phyloP scores from a whole-genome alignment of 2,888 invertebrate species.

The Mythimna vitellina region DNA sequence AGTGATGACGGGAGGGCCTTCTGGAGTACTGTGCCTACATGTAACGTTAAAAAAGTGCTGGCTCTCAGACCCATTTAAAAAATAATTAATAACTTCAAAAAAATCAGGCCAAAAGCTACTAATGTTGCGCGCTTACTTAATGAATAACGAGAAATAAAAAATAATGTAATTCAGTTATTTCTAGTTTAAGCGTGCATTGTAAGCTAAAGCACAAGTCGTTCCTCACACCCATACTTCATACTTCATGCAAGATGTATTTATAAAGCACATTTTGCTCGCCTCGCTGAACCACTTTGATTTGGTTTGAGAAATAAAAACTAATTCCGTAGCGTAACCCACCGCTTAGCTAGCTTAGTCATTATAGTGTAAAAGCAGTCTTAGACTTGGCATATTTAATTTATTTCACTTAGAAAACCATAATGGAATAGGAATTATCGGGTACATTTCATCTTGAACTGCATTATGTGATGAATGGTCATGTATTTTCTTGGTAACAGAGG shows the following conservation, averaged over 20 bases:
- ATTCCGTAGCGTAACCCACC: background rate
- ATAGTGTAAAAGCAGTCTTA: background rate
- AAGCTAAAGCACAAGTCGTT: background rate
- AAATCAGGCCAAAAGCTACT: too few relatives aligned
- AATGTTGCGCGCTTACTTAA: too few relatives aligned
- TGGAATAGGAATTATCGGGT: conserved; percentile 45
- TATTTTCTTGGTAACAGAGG: conserved; percentile 17
- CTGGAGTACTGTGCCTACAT: too few relatives aligned
- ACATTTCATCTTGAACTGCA: conserved; percentile 34
- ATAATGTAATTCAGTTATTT: too few relatives aligned
- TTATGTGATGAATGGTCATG: conserved; percentile 6
- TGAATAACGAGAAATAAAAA: too few relatives aligned
- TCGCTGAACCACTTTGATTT: background rate
- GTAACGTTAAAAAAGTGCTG: too few relatives aligned
- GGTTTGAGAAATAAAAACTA: background rate
- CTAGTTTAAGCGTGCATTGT: too few relatives aligned
- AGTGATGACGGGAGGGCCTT: too few relatives aligned
- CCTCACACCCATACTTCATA: background rate
- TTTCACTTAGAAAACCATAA: conserved; percentile 38
- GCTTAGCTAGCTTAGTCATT: background rate
- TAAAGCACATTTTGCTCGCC: background rate
- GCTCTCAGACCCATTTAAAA: too few relatives aligned
- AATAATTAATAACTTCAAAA: too few relatives aligned
- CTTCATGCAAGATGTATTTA: background rate
- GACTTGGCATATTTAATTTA: conserved; percentile 43